Evolutionary conservation across 2,113 vertebrate species (phyloP), one percentile per base, ranked within the genome.

Genomic region (Protobothrops flavoviridis): DNA sequence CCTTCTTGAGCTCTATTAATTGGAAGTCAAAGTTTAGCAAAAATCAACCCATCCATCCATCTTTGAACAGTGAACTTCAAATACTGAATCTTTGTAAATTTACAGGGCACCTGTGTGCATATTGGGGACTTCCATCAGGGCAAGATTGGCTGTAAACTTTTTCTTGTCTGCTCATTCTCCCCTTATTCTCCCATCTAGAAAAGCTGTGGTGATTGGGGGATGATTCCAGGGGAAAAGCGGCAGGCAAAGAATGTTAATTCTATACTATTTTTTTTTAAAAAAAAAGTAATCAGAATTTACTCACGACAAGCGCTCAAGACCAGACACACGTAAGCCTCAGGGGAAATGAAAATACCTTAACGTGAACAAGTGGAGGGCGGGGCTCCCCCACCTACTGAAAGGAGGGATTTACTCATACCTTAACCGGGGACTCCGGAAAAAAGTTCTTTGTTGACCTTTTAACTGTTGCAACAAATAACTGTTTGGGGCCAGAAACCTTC

Each of bases 381-480:
- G 2, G 5, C 3, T 69, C n/a, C 0, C 10, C 13, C 3, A 4
- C 3, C 4, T 13, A 64, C 11, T 1, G 13, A 64, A n/a, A 11
- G 26, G 64, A 33, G 64, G 29, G 11, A n/a, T 64, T n/a, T 74
- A 39, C n/a, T 17, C n/a, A 4, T 1, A n/a, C 3, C 61, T n/a
- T 64, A 64, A n/a, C 15, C 4, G 0, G 2, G 12, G 64, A 69
- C 12, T 15, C 4, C 29, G 33, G 11, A 4, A 33, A n/a, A n/a
- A 69, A n/a, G 21, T 55, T 15, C 53, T 48, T 15, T 55, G 13
- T 55, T 55, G 53, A 13, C 3, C 53, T 15, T 55, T 3, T 15
- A 55, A 55, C 13, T 55, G 13, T 55, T 55, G 53, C 53, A 55
- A 15, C 13, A 55, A 17, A 17, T 55, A 33, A 74, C 0, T 17